Evolutionary conservation across 1,140 invertebrate species (phyloP), one percentile per base, ranked within the genome.

Genomic region (Nasonia giraulti): DNA sequence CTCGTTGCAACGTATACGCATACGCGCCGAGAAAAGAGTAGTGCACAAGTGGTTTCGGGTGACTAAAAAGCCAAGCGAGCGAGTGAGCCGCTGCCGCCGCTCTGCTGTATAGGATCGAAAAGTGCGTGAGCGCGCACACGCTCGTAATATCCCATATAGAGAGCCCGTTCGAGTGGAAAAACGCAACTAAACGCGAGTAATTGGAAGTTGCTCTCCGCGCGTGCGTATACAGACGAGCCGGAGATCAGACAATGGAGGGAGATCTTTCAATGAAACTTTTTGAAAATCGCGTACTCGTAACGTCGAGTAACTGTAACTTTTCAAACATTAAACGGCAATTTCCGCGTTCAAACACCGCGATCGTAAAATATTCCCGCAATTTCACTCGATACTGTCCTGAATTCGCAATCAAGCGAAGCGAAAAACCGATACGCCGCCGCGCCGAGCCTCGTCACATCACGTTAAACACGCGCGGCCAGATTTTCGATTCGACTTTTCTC

Each of bases 131-230:
- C 90, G 89, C 86, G 88, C 89, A 90, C 91, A 88, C 91, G 89
- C 17, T 20, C 55, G 20, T 62, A 62, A 62, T 92, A 93, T 93
- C 91, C 55, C n/a, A 62, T n/a, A 91, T 91, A 92, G 90, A 93
- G 87, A 88, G 91, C 86, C 90, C 89, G 91, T 92, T 92, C 91
- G 90, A 89, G 90, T 90, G 91, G 91, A 93, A 93, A 93, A 93
- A 93, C 90, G 91, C 89, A 93, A 93, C 74, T 83, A 66, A 83
- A 84, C 44, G n/a, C 75, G 91, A 92, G 92, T 93, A 93, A 93
- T 93, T 93, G 91, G 91, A 90, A 90, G 89, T 87, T 83, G 87
- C 40, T 11, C 40, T 44, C 8, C 7, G 7, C 8, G 86, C 89
- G 82, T 87, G 88, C 86, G 85, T 37, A 11, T 71, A n/a, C 14